Percentiles rank a stretch among this genome's conserved stretches.
phyloP scores from a whole-genome alignment of 1,140 invertebrate genomes.

The Brachionus angularis region DNA sequence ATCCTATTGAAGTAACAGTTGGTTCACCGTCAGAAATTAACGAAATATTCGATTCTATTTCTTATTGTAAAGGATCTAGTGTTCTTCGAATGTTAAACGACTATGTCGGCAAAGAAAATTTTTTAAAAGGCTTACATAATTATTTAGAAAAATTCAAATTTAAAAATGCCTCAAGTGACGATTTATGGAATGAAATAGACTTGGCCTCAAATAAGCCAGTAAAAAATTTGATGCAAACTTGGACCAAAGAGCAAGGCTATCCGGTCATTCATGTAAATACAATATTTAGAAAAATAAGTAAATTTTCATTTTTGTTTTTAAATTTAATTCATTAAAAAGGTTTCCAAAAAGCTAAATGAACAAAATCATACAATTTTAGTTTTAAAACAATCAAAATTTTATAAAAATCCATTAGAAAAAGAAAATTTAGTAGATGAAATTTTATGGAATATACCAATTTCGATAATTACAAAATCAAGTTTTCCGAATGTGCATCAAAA shows the following conservation, averaged over 20 bases:
- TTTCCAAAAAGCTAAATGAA: constrained; percentile 66
- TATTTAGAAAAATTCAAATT: constrained; percentile 85
- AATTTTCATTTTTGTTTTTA: constrained; percentile 64
- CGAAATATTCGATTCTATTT: constrained; percentile 60
- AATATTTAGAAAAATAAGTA: constrained; percentile 47
- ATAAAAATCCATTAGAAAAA: constrained; percentile 44
- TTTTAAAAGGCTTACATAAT: constrained; percentile 83
- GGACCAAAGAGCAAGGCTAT: constrained; percentile 76
- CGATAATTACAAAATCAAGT: background rate
- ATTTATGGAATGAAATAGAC: constrained; percentile 84
- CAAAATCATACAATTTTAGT: background rate
- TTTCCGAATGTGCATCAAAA: background rate
- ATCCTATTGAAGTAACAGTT: constrained; percentile 59
- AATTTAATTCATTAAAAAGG: constrained; percentile 77
- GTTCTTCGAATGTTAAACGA: constrained; percentile 93
- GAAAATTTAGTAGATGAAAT: constrained; percentile 46
- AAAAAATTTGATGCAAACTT: constrained; percentile 82
- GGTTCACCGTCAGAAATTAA: constrained; percentile 56
- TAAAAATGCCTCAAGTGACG: constrained; percentile 83
- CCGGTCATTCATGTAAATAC: constrained; percentile 25
- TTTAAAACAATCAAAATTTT: constrained; percentile 8
- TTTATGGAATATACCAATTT: constrained; percentile 75
- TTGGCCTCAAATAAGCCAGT: constrained; percentile 85
- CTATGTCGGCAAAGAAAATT: constrained; percentile 84
- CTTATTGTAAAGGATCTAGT: constrained; percentile 64